A percentile compares a stretch with the other conserved stretches of the same genome.
These are phyloP conservation scores for Mionectes macconnelli DNA, from an alignment of 2,113 vertebrate genomes.

Conservation along the genomic window DNA sequence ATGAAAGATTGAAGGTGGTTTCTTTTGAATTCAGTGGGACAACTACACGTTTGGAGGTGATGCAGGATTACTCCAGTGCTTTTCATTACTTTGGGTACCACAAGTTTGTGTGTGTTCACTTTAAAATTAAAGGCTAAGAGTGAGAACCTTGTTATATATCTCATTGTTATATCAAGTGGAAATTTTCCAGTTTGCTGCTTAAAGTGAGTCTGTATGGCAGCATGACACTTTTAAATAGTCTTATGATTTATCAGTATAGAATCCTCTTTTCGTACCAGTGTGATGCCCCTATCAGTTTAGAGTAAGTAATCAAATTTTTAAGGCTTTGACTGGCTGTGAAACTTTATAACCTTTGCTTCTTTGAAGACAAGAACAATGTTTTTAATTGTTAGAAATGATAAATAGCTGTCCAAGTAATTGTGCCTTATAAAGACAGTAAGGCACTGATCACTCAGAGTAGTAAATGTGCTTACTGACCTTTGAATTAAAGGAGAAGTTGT, in stretches of 20 bases:
- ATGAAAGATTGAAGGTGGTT: background rate
- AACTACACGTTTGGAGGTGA: background rate
- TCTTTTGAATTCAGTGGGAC: background rate
- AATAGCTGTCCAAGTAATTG: slow-evolving; percentile 44
- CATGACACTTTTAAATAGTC: background rate
- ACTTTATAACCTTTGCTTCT: background rate
- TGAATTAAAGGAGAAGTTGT: slow-evolving; percentile 42
- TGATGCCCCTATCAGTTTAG: background rate
- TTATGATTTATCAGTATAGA: background rate
- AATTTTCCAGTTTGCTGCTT: background rate
- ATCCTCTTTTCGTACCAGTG: background rate
- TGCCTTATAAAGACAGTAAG: background rate
- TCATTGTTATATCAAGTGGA: background rate
- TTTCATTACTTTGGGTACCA: background rate
- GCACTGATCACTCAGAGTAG: slow-evolving; percentile 19
- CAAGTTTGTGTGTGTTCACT: background rate
- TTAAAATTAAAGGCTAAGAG: background rate
- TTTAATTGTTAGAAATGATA: slow-evolving; percentile 49
- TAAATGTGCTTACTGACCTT: slow-evolving; percentile 47
- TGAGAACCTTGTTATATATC: background rate
- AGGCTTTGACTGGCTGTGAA: background rate
- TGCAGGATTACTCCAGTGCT: background rate
- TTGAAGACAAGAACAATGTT: background rate
- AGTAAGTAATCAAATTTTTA: slow-evolving; percentile 6
- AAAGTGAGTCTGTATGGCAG: background rate